These are phyloP conservation scores for Ladona fulva DNA, from an alignment of 1,140 invertebrate genomes.

Conservation along the genomic window DNA sequence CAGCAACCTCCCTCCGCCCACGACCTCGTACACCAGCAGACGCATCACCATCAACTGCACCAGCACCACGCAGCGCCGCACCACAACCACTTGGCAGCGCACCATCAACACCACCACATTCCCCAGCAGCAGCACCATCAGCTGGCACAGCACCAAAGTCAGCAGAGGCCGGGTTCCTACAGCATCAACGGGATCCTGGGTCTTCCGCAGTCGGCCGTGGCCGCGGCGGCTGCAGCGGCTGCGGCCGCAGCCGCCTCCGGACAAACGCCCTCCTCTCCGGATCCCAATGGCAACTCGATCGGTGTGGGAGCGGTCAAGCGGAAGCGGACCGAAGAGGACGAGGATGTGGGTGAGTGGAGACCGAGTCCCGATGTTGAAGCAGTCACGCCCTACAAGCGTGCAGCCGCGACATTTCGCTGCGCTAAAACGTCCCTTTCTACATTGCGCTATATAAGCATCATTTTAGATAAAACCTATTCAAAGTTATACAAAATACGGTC, in stretches of 20 bases:
- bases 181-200: constrained; percentile 94
- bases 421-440: too few relatives aligned
- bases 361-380: too few relatives aligned
- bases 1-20: constrained; percentile 17
- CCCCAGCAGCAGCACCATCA: not conserved
- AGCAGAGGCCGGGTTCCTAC: constrained; percentile 55
- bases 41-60: constrained; percentile 39
- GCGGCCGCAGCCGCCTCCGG: not conserved
- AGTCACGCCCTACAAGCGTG: too few relatives aligned
- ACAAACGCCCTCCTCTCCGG: constrained; percentile 25
- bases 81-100: constrained; percentile 23
- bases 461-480: too few relatives aligned
- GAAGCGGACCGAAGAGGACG: constrained; percentile 57
- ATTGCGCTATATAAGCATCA: too few relatives aligned
- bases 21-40: constrained; percentile 33
- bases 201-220: constrained; percentile 60
- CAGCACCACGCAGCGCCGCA: constrained; percentile 38
- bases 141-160: not conserved
- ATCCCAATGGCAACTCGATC: constrained; percentile 57
- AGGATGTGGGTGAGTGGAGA: constrained; percentile 38
- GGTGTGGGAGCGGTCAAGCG: constrained; percentile 39
- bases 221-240: constrained; percentile 15
- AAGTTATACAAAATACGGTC: too few relatives aligned
- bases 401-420: too few relatives aligned
- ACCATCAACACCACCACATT: constrained; percentile 16